Conservation (phyloP, 2,797 vertebrate species). For the Galaxias olidus region DNA sequence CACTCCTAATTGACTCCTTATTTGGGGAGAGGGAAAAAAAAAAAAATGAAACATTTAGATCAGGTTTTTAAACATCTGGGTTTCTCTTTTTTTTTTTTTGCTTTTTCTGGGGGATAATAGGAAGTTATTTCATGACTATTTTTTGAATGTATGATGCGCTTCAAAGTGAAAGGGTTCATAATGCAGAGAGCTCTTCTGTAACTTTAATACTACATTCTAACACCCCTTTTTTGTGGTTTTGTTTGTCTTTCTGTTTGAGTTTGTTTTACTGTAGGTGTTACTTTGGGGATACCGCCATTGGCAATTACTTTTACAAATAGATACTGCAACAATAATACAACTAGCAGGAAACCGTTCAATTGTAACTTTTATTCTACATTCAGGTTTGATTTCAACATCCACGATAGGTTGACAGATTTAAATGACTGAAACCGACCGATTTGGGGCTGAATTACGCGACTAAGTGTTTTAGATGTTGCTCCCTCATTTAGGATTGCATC, state of each 20-base stretch:
- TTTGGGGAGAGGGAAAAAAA: not conserved
- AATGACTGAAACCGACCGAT: not conserved
- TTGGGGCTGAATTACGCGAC: not conserved
- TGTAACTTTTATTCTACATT: slow-evolving; percentile 44
- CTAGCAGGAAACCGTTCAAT: slow-evolving; percentile 39
- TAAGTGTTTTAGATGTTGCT: not conserved
- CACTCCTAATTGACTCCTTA: slow-evolving; percentile 37
- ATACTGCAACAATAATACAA: slow-evolving; percentile 24
- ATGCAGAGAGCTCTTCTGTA: not conserved
- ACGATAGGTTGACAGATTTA: not conserved
- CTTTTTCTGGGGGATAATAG: not conserved
- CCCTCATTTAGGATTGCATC: not conserved
- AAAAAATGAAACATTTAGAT: not conserved
- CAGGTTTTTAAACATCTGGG: not conserved
- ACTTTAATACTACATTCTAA: not conserved
- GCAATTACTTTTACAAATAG: slow-evolving; percentile 22
- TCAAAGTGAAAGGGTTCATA: not conserved
- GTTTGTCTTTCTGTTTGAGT: not conserved
- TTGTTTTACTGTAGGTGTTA: not conserved
- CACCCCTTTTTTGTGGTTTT: too few species aligned
- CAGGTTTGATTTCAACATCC: slow-evolving; percentile 27
- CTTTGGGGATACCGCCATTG: slow-evolving; percentile 3
- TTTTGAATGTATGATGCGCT: slow-evolving; percentile 36
- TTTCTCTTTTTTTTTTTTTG: slow-evolving; percentile 5
- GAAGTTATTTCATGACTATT: not conserved